Evolutionary conservation across 92 coral and sea anemone species (phyloP), one percentile per base, ranked within the genome.

Genomic region (Phenganax marumi): DNA sequence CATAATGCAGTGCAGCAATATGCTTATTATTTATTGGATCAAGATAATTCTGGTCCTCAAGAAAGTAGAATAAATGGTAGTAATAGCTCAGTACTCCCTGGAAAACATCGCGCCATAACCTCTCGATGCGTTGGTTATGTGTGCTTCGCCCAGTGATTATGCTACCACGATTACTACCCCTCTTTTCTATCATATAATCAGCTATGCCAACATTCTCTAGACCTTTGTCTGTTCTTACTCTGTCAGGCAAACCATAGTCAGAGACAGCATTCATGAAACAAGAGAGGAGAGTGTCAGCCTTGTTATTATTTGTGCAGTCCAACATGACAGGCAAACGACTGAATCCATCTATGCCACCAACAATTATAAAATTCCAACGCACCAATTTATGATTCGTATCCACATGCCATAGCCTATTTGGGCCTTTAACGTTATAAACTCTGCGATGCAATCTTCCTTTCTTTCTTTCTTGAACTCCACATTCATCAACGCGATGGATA

Each of bases 1-100:
- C 87, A 81, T 84, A 70, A 77, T 87, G 93, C 52, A 87, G 86
- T 17, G 93, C 90, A 53, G 87, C 85, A 63, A 90, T 81, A 63
- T 90, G 93, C 56, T 65, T 80, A 75, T 79, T 69, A 75, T 90
- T 82, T 13, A 77, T 68, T 58, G 87, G 92, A 76, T 89, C 87
- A 17, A 86, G 79, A 22, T 77, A 64, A 33, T 82, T 76, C 17
- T 79, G 58, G 72, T 87, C 90, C 72, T 87, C 82, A 51, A 85
- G 73, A 80, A 88, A 62, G 52, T 82, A 82, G 78, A 86, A 86
- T 39, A 86, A 52, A 72, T 86, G 89, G 33, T 72, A 81, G 52
- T 21, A 84, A 64, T 66, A 14, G 43, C 68, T 68, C 57, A 83
- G 74, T 47, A 77, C 87, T 39, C 85, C 85, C 51, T 78, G 77